These are phyloP conservation scores for Drosophila seclusa DNA, from an alignment of 2,888 invertebrate species.

Conservation along the genomic window DNA sequence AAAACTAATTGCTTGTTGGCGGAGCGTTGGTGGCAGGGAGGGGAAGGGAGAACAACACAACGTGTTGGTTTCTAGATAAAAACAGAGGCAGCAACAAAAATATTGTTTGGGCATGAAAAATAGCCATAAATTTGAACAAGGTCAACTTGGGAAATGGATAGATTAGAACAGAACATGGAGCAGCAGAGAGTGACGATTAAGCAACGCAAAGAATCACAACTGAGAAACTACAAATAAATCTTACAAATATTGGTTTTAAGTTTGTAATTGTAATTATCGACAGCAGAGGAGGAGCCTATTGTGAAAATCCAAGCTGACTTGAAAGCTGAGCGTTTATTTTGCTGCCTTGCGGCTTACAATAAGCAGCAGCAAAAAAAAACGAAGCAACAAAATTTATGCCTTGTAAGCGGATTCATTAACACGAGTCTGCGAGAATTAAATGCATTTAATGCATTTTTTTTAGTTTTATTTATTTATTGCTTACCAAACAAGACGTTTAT, in stretches of 20 bases:
- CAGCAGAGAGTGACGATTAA: conserved; percentile 49
- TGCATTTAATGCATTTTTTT: background rate
- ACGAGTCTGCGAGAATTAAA: conserved; percentile 30
- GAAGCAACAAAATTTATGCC: conserved; percentile 28
- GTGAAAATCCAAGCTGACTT: conserved; percentile 4
- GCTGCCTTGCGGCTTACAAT: background rate
- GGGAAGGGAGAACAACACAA: conserved; percentile 16
- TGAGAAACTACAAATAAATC: conserved; percentile 23
- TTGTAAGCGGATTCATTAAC: conserved; percentile 62
- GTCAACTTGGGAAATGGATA: conserved; percentile 57
- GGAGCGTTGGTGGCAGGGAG: background rate
- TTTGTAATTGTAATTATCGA: conserved; percentile 24
- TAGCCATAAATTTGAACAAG: conserved; percentile 69
- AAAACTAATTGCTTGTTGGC: conserved; percentile 42
- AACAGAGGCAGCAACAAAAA: conserved; percentile 27
- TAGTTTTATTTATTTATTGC: background rate
- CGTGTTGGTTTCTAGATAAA: conserved; percentile 70
- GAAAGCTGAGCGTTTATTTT: conserved; percentile 29
- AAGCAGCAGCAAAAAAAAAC: conserved; percentile 7
- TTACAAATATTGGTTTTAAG: conserved; percentile 58
- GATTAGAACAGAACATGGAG: conserved; percentile 3
- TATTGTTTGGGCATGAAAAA: conserved; percentile 43
- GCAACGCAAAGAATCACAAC: conserved; percentile 49
- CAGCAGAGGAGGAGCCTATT: background rate
- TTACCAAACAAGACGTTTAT: conserved; percentile 23